These are phyloP conservation scores for Lordiphosa fenestrarum DNA, from an alignment of 2,888 invertebrate genomes.

Conservation along the genomic window DNA sequence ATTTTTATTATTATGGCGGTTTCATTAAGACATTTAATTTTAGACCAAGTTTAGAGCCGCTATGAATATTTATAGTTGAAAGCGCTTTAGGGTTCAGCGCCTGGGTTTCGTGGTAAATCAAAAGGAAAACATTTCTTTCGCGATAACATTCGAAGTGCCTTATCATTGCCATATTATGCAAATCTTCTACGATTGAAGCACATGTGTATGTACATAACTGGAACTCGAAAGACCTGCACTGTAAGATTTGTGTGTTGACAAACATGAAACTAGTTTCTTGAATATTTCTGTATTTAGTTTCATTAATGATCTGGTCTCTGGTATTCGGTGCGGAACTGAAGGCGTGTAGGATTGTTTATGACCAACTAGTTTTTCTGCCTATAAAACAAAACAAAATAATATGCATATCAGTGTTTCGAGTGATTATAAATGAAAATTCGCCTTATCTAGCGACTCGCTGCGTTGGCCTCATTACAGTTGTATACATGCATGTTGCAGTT, in stretches of 20 bases:
- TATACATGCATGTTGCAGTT: too few species aligned
- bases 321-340: conserved; percentile 56
- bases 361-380: conserved; percentile 25
- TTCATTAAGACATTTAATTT: too few species aligned
- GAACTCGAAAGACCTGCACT: conserved; percentile 58
- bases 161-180: conserved; percentile 27
- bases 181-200: conserved; percentile 7
- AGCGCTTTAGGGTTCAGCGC: not conserved
- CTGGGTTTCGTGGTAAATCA: not conserved
- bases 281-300: conserved; percentile 52
- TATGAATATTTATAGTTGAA: too few species aligned
- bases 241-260: conserved; percentile 43
- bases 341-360: conserved; percentile 30
- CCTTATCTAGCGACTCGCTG: conserved; percentile 16
- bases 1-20: too few species aligned
- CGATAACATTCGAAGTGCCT: not conserved
- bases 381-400: not conserved
- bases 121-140: not conserved
- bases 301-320: conserved; percentile 43
- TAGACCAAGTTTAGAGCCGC: too few species aligned
- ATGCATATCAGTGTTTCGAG: conserved; percentile 1
- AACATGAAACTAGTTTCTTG: conserved; percentile 54
- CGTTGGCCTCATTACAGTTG: too few species aligned
- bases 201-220: conserved; percentile 19
- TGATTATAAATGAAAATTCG: conserved; percentile 11